A percentile compares a stretch with the other conserved stretches of the same genome.
Conservation (phyloP, 2,888 invertebrate species). For the Ophion costatus region DNA sequence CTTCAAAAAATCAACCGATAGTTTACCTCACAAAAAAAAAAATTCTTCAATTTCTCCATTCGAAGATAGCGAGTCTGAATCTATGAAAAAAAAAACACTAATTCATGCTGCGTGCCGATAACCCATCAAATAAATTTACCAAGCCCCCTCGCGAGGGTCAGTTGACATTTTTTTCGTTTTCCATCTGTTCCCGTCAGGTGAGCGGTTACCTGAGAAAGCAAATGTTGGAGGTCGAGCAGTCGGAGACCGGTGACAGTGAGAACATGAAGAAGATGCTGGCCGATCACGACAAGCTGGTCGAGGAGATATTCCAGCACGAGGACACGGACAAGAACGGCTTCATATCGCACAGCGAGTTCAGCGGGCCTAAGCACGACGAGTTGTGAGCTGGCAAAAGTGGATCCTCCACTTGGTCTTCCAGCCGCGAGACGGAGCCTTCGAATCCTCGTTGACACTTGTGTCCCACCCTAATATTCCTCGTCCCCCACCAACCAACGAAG, state of each 20-base stretch:
- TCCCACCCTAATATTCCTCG: slow-evolving; percentile 4
- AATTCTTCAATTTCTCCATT: neutral
- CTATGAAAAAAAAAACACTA: neutral
- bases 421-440: slow-evolving; percentile 48
- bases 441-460: slow-evolving; percentile 27
- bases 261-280: slow-evolving; percentile 93
- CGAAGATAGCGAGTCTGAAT: neutral
- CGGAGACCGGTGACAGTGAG: slow-evolving; percentile 87
- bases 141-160: neutral
- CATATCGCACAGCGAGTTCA: slow-evolving; percentile 98
- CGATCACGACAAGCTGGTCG: slow-evolving; percentile 96
- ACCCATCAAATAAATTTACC: neutral
- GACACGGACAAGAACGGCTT: slow-evolving; percentile 98
- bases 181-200: slow-evolving; percentile 86
- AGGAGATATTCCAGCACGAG: slow-evolving; percentile 98
- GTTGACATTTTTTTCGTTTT: neutral
- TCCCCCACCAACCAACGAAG: slow-evolving; percentile 6
- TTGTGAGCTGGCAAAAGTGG: slow-evolving; percentile 86
- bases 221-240: slow-evolving; percentile 90
- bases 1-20: neutral
- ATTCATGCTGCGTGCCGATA: neutral
- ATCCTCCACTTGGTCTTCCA: slow-evolving; percentile 44
- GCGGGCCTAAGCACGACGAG: slow-evolving; percentile 98
- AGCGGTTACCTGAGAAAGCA: slow-evolving; percentile 96
- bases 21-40: neutral